Evolutionary conservation across 1,140 invertebrate species (phyloP).

Genomic region (Aphidius ervi): DNA sequence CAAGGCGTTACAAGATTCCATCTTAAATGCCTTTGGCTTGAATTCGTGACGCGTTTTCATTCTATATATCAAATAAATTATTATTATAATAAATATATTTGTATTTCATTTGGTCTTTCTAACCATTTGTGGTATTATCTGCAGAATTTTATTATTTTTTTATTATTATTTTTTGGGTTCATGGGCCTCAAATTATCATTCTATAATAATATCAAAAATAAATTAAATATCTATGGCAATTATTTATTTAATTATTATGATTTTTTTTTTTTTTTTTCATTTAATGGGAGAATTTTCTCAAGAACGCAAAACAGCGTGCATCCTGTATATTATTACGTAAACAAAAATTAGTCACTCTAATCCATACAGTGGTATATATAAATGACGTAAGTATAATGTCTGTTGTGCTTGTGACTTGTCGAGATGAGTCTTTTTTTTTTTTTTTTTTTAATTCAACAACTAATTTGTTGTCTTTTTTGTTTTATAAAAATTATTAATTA

Average conservation of each 20-base stretch:
- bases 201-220: no score
- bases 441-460: conserved; percentile 1
- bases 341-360: conserved; percentile 12
- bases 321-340: conserved; percentile 11
- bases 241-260: no score
- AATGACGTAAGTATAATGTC: conserved; percentile 14
- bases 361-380: conserved; percentile 4
- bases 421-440: conserved; percentile 10
- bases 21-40: background rate
- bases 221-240: no score
- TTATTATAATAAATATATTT: no score
- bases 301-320: conserved; percentile 5
- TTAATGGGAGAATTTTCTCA: background rate
- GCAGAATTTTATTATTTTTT: no score
- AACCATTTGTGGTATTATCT: background rate
- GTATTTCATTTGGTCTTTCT: background rate
- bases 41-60: no score
- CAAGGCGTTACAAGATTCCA: conserved; percentile 12
- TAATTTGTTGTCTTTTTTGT: no score
- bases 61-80: no score
- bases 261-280: no score
- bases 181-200: no score
- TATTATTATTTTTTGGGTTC: no score
- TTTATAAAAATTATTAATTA: background rate
- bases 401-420: conserved; percentile 8